Percentiles rank a stretch among this genome's conserved stretches.
These are phyloP conservation scores for Eubasilissa regina DNA, from an alignment of 1,140 invertebrate species.

Conservation along the genomic window DNA sequence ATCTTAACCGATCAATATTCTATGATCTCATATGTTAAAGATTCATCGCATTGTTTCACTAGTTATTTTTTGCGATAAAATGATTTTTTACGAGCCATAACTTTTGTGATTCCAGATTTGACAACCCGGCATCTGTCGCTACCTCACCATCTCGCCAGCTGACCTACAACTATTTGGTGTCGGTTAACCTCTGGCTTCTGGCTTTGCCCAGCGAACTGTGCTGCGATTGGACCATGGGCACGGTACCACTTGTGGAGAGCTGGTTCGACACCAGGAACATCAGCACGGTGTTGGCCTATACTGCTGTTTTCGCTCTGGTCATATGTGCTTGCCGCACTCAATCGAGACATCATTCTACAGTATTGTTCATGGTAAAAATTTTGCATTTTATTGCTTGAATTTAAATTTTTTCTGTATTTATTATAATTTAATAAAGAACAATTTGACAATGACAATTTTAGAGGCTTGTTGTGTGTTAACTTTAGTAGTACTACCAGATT, in stretches of 20 bases:
- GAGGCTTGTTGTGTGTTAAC: no score
- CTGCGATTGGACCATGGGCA: conserved; percentile 99
- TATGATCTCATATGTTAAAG: no score
- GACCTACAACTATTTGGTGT: conserved; percentile 94
- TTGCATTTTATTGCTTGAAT: no score
- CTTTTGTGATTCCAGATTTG: conserved; percentile 78
- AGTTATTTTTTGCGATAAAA: no score
- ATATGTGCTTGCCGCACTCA: conserved; percentile 78
- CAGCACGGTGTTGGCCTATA: conserved; percentile 84
- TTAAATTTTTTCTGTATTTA: no score
- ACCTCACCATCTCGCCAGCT: conserved; percentile 86
- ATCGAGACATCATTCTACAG: conserved; percentile 79
- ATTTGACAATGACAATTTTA: no score
- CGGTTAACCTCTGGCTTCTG: conserved; percentile 92
- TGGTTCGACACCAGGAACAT: conserved; percentile 89
- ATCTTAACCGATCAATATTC: no score
- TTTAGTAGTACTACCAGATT: no score
- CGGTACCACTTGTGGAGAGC: conserved; percentile 88
- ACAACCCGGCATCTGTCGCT: conserved; percentile 92
- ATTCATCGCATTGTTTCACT: no score
- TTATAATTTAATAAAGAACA: no score
- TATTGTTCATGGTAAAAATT: conserved; percentile 84
- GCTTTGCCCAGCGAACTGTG: conserved; percentile 92
- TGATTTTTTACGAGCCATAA: no score
- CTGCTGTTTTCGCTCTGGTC: conserved; percentile 76